Evolutionary conservation across 2,888 invertebrate species (phyloP), one percentile per base, ranked within the genome.

Genomic region (Prosapia bicincta): DNA sequence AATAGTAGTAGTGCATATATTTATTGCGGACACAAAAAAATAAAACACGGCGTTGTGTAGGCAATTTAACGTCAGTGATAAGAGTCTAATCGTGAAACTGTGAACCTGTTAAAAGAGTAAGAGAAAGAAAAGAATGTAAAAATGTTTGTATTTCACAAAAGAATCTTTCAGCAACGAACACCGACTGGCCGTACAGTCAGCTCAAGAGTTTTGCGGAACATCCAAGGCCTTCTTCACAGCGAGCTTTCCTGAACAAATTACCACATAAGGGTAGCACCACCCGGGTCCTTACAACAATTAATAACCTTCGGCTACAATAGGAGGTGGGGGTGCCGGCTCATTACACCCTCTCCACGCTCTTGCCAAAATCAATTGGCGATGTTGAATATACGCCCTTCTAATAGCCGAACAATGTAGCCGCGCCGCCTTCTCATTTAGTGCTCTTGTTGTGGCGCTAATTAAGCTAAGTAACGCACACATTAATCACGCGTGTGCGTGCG

Each of bases 281-380:
- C 54, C 20, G 20, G 20, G 54, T 20, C 7, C 54, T 38, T 38
- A 20, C 54, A 54, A 54, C 54, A 54, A 54, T 54, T 54, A 54
- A 54, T 54, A 54, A 54, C 54, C 54, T 54, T 54, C 20, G 54
- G 54, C n/a, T 20, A 54, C 54, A 54, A 54, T 54, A 54, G 54
- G n/a, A n/a, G n/a, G n/a, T n/a, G n/a, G 74, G 74, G 74, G 74
- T 69, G 74, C 68, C 69, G 74, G 74, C 74, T 74, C 74, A 74
- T 74, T 69, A 69, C 74, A 38, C 68, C 73, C 38, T 68, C 68
- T 69, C 74, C 69, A 69, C 74, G 68, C 38, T 38, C 38, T 54
- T 20, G 54, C 54, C 68, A 54, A 54, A 72, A 72, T 72, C 72
- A 72, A 72, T 72, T 72, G 72, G 30, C 38, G 72, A 72, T 72